Conservation (phyloP, 2,113 vertebrate species). For the Speoplatyrhinus poulsoni region DNA sequence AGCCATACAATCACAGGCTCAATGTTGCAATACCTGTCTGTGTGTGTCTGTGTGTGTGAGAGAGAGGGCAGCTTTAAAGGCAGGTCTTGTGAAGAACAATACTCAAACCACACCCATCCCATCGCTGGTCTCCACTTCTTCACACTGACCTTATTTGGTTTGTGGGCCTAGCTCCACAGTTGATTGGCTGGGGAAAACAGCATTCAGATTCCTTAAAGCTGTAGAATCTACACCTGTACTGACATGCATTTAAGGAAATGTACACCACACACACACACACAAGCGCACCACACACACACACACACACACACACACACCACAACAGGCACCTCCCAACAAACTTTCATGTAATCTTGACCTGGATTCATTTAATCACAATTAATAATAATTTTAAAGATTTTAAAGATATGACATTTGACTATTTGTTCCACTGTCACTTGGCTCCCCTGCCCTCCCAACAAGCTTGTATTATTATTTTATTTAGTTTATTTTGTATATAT, state of each 20-base stretch:
- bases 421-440: too few relatives aligned
- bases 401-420: too few relatives aligned
- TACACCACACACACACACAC: not conserved
- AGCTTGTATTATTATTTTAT: too few relatives aligned
- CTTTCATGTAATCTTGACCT: too few relatives aligned
- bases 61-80: not conserved
- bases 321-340: not conserved
- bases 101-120: conserved; percentile 45
- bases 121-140: conserved; percentile 1
- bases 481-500: too few relatives aligned
- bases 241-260: not conserved
- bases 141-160: conserved; percentile 63
- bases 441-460: too few relatives aligned
- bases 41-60: not conserved
- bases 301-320: not conserved
- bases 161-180: conserved; percentile 20
- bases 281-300: conserved; percentile 3
- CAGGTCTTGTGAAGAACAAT: conserved; percentile 29
- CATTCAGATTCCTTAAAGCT: not conserved
- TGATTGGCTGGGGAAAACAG: conserved; percentile 52
- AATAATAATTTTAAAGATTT: too few relatives aligned
- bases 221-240: conserved; percentile 3
- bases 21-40: not conserved
- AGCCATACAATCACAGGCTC: too few relatives aligned
- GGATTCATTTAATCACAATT: too few relatives aligned